Conservation (phyloP, 2,113 vertebrate species). For the Takifugu flavidus region DNA sequence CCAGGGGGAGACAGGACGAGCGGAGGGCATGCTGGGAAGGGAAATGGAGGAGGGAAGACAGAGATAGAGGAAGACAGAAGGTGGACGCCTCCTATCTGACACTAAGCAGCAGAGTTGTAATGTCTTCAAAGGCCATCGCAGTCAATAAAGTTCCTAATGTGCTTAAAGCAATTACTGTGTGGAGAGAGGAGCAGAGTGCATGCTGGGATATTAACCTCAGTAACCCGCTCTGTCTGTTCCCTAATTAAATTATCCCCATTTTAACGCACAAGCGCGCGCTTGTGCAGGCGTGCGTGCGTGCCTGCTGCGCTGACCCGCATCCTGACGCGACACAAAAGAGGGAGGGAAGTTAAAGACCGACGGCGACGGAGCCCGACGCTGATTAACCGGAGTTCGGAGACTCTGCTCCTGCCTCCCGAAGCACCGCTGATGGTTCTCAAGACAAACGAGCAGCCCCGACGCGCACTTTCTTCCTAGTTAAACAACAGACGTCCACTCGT, state of each 20-base stretch:
- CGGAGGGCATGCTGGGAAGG: conserved; percentile 27
- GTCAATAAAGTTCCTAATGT: conserved; percentile 76
- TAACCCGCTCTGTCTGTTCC: conserved; percentile 68
- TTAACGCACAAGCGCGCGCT: conserved; percentile 33
- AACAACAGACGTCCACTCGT: too few relatives aligned
- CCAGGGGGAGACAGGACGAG: conserved; percentile 27
- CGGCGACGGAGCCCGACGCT: conserved; percentile 11
- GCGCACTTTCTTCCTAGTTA: too few relatives aligned
- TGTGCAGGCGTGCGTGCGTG: conserved; percentile 11
- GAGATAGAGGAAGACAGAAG: conserved; percentile 45
- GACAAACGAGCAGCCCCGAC: not conserved
- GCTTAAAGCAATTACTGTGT: conserved; percentile 74
- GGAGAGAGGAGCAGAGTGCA: conserved; percentile 69
- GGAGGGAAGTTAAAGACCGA: conserved; percentile 5
- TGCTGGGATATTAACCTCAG: conserved; percentile 72
- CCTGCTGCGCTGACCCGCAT: conserved; percentile 1
- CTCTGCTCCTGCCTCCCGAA: conserved; percentile 1
- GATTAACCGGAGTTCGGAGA: conserved; percentile 21
- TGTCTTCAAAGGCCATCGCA: conserved; percentile 73
- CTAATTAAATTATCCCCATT: conserved; percentile 73
- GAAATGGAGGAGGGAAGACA: conserved; percentile 35
- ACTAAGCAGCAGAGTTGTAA: conserved; percentile 70
- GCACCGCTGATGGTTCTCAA: not conserved
- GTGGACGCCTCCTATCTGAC: conserved; percentile 63
- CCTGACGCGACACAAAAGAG: not conserved